These are phyloP conservation scores for Ardeotis arabs DNA, from an alignment of 2,113 vertebrate genomes.

Conservation along the genomic window DNA sequence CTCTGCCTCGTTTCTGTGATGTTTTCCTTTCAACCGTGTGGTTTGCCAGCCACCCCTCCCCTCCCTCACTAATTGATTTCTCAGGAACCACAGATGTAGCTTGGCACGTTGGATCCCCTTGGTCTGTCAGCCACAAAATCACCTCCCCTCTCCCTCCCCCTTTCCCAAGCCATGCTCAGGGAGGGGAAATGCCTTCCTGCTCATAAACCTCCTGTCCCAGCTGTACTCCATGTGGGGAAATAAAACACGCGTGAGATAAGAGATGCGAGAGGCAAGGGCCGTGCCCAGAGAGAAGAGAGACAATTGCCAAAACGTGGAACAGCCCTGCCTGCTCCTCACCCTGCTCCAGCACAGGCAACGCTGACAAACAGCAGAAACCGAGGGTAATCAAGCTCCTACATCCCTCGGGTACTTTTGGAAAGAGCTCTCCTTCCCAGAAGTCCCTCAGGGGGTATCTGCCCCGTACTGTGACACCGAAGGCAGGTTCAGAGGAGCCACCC, in stretches of 20 bases:
- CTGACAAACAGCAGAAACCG: neutral
- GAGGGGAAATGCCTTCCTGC: conserved; percentile 26
- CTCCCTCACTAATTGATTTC: conserved; percentile 3
- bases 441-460: neutral
- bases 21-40: neutral
- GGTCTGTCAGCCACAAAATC: conserved; percentile 1
- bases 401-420: neutral
- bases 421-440: neutral
- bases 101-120: neutral
- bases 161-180: neutral
- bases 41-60: neutral
- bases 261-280: neutral
- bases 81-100: neutral
- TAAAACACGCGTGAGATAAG: neutral
- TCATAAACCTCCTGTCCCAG: conserved; percentile 16
- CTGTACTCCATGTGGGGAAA: conserved; percentile 25
- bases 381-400: neutral
- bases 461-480: rapidly evolving
- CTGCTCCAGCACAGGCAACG: neutral
- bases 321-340: neutral
- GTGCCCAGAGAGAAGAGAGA: neutral
- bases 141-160: neutral
- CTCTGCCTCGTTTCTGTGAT: neutral
- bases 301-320: neutral
- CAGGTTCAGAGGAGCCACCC: neutral